phyloP scores from a whole-genome alignment of 2,113 vertebrate species.

The Serinus canaria region DNA sequence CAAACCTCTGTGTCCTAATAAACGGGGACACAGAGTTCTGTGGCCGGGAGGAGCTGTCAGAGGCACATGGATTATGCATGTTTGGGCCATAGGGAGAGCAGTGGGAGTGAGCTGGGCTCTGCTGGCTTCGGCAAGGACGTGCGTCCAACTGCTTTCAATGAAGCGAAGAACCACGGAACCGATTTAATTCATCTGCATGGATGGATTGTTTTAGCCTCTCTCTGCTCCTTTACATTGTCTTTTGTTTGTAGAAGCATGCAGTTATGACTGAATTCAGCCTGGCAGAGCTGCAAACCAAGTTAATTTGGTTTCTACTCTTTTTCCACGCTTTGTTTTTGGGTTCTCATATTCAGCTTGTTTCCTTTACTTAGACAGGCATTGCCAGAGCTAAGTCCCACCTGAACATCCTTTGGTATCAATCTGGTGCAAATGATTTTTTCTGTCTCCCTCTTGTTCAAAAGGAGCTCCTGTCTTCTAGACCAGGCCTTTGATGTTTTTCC shows the following conservation, averaged over 20 bases:
- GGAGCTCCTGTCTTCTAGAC: not conserved
- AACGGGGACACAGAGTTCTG: not conserved
- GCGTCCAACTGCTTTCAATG: rapidly evolving
- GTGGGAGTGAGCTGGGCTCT: not conserved
- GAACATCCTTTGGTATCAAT: not conserved
- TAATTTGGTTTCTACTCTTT: not conserved
- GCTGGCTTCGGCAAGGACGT: not conserved
- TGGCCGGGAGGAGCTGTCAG: not conserved
- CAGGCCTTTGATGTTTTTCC: not conserved
- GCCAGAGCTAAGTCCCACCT: not conserved
- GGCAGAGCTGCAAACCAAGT: not conserved
- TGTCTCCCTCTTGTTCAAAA: not conserved
- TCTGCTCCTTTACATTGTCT: not conserved
- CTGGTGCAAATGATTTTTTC: not conserved
- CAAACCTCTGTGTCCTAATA: conserved; percentile 1
- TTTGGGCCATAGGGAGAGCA: not conserved
- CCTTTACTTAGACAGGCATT: not conserved
- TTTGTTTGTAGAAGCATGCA: not conserved
- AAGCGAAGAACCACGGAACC: not conserved
- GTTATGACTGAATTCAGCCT: not conserved
- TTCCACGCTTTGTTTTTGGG: not conserved
- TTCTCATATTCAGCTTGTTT: not conserved
- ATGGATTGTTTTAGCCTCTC: not conserved
- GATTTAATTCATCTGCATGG: not conserved
- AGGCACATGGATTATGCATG: not conserved